Evolutionary conservation across 1,140 invertebrate genomes (phyloP).

Genomic region (Idris sp.): DNA sequence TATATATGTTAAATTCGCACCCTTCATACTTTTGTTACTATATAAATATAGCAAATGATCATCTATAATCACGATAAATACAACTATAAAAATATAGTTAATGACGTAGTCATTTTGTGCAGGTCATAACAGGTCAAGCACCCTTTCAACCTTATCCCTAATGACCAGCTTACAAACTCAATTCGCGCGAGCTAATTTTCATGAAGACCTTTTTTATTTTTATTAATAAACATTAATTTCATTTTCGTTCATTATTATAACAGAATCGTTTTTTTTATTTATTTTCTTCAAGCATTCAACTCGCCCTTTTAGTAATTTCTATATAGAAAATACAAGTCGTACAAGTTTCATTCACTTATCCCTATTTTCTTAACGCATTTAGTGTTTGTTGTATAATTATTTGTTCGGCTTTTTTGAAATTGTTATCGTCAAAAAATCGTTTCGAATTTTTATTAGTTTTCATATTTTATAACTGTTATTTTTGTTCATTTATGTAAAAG

Average conservation of each 20-base stretch:
- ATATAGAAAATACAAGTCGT: conserved; percentile 61
- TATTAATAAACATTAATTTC: no score
- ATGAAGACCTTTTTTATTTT: conserved; percentile 39
- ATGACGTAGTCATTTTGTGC: conserved; percentile 41
- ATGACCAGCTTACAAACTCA: conserved; percentile 65
- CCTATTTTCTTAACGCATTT: conserved; percentile 45
- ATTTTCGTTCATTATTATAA: conserved; percentile 32
- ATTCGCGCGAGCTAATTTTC: conserved; percentile 45
- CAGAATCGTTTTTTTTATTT: conserved; percentile 20
- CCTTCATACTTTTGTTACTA: conserved; percentile 27
- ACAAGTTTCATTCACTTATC: conserved; percentile 50
- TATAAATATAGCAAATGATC: conserved; percentile 58
- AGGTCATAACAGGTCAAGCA: conserved; percentile 59
- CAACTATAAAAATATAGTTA: conserved; percentile 63
- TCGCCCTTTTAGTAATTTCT: conserved; percentile 29
- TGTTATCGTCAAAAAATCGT: conserved; percentile 22
- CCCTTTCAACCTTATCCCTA: conserved; percentile 69
- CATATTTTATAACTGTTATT: conserved; percentile 13
- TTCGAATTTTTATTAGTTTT: not conserved
- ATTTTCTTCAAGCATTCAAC: conserved; percentile 36
- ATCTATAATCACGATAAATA: conserved; percentile 56
- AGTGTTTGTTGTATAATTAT: conserved; percentile 31
- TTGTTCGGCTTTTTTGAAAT: conserved; percentile 34
- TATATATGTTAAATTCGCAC: conserved; percentile 26
- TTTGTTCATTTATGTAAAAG: conserved; percentile 54